Percentiles rank a stretch among this genome's conserved stretches.
Evolutionary conservation across 2,113 vertebrate genomes (phyloP).

Genomic region (Lepus timidus): DNA sequence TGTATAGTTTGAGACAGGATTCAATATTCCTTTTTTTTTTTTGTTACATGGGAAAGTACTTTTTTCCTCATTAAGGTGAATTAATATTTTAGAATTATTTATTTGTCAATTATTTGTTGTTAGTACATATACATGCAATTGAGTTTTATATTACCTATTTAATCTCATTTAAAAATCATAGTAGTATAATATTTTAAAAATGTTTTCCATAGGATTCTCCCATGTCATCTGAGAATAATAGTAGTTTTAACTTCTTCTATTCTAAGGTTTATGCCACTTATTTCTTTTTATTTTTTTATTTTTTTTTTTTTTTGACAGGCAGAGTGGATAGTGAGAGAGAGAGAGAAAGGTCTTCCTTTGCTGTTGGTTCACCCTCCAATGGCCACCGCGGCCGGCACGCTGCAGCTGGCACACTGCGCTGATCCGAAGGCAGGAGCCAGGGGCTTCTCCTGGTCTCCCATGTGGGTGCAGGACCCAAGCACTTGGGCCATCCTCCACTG

Average conservation of each 20-base stretch:
- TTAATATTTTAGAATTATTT: slow-evolving; percentile 16
- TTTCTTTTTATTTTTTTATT: background rate
- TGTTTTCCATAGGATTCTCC: background rate
- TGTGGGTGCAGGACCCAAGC: no score
- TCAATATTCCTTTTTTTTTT: background rate
- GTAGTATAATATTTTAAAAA: background rate
- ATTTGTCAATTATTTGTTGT: background rate
- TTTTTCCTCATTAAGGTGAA: slow-evolving; percentile 8
- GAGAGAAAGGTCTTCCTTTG: no score
- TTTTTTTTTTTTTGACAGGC: background rate
- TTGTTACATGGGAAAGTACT: background rate
- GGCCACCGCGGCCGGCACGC: no score
- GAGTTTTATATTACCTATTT: slow-evolving; percentile 18
- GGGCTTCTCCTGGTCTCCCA: no score
- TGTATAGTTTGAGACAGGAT: background rate
- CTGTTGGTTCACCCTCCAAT: no score
- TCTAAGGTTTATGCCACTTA: background rate
- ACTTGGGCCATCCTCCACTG: no score
- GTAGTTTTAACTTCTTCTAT: background rate
- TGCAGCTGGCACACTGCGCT: no score
- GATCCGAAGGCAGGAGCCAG: no score
- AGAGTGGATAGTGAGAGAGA: no score
- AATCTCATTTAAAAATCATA: slow-evolving; percentile 25
- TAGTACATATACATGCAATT: slow-evolving; percentile 8
- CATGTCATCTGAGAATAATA: background rate